Percentiles rank a stretch among this genome's conserved stretches.
Evolutionary conservation across 2,888 invertebrate genomes (phyloP).

Genomic region (Coenonympha arcania): DNA sequence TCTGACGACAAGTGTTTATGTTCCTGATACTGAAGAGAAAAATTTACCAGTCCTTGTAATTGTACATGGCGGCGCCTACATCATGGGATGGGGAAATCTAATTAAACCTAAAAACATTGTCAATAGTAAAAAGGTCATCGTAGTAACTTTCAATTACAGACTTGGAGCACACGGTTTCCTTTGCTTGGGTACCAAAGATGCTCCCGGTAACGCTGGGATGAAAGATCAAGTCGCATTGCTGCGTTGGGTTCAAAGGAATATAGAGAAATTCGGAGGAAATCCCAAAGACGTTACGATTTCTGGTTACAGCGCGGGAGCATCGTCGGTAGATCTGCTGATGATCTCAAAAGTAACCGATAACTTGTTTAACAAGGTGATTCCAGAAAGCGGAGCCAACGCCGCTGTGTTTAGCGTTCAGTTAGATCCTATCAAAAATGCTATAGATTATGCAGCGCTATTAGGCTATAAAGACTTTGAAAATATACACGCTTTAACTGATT

Average conservation of each 20-base stretch:
- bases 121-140: slow-evolving; percentile 34
- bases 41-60: slow-evolving; percentile 49
- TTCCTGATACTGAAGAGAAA: slow-evolving; percentile 29
- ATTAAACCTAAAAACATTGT: slow-evolving; percentile 35
- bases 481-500: slow-evolving; percentile 38
- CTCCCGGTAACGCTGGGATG: slow-evolving; percentile 39
- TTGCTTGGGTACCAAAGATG: slow-evolving; percentile 32
- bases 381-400: slow-evolving; percentile 31
- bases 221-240: slow-evolving; percentile 37
- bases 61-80: slow-evolving; percentile 58
- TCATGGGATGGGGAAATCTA: slow-evolving; percentile 42
- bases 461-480: slow-evolving; percentile 36
- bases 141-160: slow-evolving; percentile 46
- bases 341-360: slow-evolving; percentile 31
- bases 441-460: slow-evolving; percentile 28
- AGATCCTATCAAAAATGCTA: slow-evolving; percentile 33
- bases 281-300: slow-evolving; percentile 37
- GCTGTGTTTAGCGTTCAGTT: slow-evolving; percentile 28
- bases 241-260: slow-evolving; percentile 37
- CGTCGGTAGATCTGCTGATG: slow-evolving; percentile 32
- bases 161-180: slow-evolving; percentile 35
- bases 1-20: slow-evolving; percentile 32
- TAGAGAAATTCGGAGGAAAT: slow-evolving; percentile 36
- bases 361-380: slow-evolving; percentile 30
- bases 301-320: slow-evolving; percentile 36